Conservation (phyloP, 2,113 vertebrate genomes). For the Thamnaconus septentrionalis region DNA sequence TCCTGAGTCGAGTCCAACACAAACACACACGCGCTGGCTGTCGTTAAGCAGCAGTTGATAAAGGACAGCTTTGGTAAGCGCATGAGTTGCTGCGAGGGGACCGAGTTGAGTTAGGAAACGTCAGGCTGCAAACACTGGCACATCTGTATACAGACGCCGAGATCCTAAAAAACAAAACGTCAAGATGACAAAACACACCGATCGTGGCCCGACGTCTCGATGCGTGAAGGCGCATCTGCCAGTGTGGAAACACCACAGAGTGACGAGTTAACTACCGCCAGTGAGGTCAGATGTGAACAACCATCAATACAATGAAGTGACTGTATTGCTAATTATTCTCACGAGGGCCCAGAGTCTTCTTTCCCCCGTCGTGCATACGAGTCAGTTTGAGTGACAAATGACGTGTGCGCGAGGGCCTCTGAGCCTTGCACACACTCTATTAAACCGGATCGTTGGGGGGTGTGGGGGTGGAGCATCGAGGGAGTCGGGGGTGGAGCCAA, state of each 20-base stretch:
- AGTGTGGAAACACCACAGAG: no score
- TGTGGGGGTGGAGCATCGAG: neutral
- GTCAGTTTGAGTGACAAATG: slow-evolving; percentile 19
- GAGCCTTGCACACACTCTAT: slow-evolving; percentile 8
- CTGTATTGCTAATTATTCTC: no score
- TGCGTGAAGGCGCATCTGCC: no score
- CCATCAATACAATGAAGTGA: no score
- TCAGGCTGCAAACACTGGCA: neutral
- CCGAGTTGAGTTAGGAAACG: neutral
- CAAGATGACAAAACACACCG: no score
- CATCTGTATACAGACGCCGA: neutral
- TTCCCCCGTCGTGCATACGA: neutral
- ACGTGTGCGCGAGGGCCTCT: neutral
- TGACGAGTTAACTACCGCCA: no score
- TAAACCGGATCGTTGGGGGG: slow-evolving; percentile 5
- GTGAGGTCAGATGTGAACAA: no score
- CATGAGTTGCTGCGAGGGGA: neutral
- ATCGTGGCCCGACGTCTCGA: no score
- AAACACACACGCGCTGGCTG: slow-evolving; percentile 4
- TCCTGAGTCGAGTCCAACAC: slow-evolving; percentile 49
- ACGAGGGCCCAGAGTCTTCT: no score
- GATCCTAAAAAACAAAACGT: no score
- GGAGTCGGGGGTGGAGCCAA: slow-evolving; percentile 4
- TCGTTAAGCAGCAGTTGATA: slow-evolving; percentile 46
- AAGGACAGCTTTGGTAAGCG: slow-evolving; percentile 21